Percentiles rank a stretch among this genome's conserved stretches.
phyloP scores from a whole-genome alignment of 2,888 invertebrate species.

The Syrista parreyssii region DNA sequence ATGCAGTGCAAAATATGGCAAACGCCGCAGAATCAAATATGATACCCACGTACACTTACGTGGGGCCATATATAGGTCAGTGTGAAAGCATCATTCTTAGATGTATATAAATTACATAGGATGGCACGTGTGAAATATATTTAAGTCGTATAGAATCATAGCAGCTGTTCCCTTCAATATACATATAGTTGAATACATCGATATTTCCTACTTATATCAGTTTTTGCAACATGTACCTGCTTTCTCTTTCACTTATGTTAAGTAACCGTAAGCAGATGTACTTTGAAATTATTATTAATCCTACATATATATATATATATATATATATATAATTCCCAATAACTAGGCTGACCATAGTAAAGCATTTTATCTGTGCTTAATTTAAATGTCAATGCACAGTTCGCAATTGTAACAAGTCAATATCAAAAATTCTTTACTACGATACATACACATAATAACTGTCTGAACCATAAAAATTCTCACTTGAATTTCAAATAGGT shows the following conservation, averaged over 20 bases:
- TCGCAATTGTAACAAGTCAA: no score
- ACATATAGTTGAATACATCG: background rate
- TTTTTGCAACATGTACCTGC: background rate
- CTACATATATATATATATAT: no score
- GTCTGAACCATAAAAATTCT: background rate
- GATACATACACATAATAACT: no score
- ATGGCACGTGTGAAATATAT: background rate
- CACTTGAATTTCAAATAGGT: background rate
- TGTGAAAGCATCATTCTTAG: conserved; percentile 5
- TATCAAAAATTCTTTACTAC: no score
- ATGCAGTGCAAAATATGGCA: conserved; percentile 11
- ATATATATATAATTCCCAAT: background rate
- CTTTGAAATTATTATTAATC: no score
- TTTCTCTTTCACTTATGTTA: background rate
- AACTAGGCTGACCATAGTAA: background rate
- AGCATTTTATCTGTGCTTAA: background rate
- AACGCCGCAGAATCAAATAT: conserved; percentile 18
- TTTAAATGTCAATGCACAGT: no score
- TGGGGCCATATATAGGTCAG: conserved; percentile 19
- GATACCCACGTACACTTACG: conserved; percentile 18
- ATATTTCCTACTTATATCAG: background rate
- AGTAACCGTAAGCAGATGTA: background rate
- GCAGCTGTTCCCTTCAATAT: background rate
- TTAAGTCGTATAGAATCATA: background rate
- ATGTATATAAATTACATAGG: background rate